Percentiles rank a stretch among this genome's conserved stretches.
phyloP scores from a whole-genome alignment of 2,888 invertebrate species.

The Atethmia centrago region DNA sequence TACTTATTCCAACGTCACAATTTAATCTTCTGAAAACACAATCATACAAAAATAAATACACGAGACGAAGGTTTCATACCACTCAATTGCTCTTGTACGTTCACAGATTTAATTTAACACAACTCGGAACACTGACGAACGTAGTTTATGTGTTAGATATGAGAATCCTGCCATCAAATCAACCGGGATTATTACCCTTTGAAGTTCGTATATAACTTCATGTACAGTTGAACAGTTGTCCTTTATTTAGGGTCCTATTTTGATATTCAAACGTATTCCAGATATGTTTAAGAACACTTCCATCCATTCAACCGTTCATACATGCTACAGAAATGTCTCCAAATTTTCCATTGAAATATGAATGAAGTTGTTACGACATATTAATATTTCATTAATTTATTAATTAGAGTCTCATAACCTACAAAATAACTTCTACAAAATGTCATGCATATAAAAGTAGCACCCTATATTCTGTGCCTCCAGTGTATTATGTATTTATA shows the following conservation, averaged over 20 bases:
- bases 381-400: slow-evolving; percentile 37
- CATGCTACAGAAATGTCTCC: slow-evolving; percentile 33
- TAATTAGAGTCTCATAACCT: slow-evolving; percentile 36
- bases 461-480: slow-evolving; percentile 59
- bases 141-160: slow-evolving; percentile 53
- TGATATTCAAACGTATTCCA: slow-evolving; percentile 22
- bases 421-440: slow-evolving; percentile 44
- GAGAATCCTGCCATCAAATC: slow-evolving; percentile 67
- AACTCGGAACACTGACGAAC: slow-evolving; percentile 47
- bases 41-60: slow-evolving; percentile 24
- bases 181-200: slow-evolving; percentile 64
- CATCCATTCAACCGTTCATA: slow-evolving; percentile 20
- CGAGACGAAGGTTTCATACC: background rate
- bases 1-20: slow-evolving; percentile 33
- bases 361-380: background rate
- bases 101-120: slow-evolving; percentile 44
- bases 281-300: slow-evolving; percentile 10
- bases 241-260: slow-evolving; percentile 51
- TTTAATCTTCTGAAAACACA: slow-evolving; percentile 34
- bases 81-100: slow-evolving; percentile 9
- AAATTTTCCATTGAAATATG: slow-evolving; percentile 12
- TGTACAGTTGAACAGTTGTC: slow-evolving; percentile 55
- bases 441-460: slow-evolving; percentile 59
- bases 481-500: slow-evolving; percentile 66
- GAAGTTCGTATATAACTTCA: slow-evolving; percentile 67